Percentiles rank a stretch among this genome's conserved stretches.
phyloP scores from a whole-genome alignment of 1,140 invertebrate genomes.

The Calycopis cecrops region DNA sequence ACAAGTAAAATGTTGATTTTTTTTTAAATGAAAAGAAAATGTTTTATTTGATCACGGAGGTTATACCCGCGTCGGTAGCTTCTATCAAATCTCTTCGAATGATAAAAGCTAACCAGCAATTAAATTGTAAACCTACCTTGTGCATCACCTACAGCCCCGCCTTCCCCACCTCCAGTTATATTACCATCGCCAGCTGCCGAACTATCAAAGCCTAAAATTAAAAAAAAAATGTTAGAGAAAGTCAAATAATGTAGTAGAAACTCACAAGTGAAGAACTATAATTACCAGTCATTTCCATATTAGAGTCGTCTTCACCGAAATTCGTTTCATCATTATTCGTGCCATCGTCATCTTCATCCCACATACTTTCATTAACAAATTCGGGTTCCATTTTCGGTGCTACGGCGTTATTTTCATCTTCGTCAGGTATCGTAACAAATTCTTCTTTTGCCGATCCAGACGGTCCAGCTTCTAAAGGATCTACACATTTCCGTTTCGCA shows the following conservation, averaged over 20 bases:
- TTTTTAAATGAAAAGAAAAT: background rate
- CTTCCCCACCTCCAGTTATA: constrained; percentile 68
- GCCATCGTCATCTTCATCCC: constrained; percentile 74
- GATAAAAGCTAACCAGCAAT: constrained; percentile 29
- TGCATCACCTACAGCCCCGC: constrained; percentile 73
- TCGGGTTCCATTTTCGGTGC: constrained; percentile 75
- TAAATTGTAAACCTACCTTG: constrained; percentile 72
- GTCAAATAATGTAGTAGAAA: background rate
- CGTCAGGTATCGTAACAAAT: constrained; percentile 74
- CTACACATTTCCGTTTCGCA: constrained; percentile 74
- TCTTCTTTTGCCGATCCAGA: constrained; percentile 72
- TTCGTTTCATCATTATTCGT: constrained; percentile 74
- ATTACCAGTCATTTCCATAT: constrained; percentile 75
- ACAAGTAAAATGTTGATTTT: background rate
- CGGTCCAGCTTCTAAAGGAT: constrained; percentile 72
- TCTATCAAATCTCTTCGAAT: constrained; percentile 20
- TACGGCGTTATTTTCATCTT: constrained; percentile 71
- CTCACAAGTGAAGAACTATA: constrained; percentile 18
- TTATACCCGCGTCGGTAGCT: constrained; percentile 23
- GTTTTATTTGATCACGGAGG: constrained; percentile 29
- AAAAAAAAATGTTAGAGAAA: constrained; percentile 14
- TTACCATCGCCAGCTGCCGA: constrained; percentile 70
- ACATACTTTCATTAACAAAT: constrained; percentile 73
- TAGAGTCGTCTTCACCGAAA: constrained; percentile 74
- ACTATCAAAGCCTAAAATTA: constrained; percentile 68